These are phyloP conservation scores for Pongo abelii DNA, from an alignment of 2,113 vertebrate genomes.

Conservation along the genomic window DNA sequence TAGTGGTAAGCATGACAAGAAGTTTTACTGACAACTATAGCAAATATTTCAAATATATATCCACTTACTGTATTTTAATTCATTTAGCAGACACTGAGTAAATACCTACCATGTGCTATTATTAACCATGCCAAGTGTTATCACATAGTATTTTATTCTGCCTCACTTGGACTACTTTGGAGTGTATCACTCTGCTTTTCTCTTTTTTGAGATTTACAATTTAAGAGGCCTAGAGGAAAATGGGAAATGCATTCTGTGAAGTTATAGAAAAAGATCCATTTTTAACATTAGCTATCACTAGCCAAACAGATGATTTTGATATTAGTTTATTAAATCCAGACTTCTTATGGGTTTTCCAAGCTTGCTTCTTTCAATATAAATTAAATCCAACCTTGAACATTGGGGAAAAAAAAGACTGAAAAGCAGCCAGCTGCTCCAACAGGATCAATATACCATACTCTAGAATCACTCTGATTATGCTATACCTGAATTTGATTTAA, in stretches of 20 bases:
- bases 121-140: background rate
- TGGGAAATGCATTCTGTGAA: background rate
- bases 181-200: background rate
- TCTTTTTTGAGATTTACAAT: background rate
- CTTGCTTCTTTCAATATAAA: background rate
- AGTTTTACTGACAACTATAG: background rate
- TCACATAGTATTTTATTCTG: background rate
- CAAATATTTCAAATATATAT: background rate
- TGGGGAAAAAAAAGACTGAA: background rate
- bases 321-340: conserved; percentile 24
- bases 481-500: background rate
- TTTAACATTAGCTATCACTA: background rate
- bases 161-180: background rate
- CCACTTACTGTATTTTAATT: background rate
- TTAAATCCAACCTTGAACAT: background rate
- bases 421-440: background rate
- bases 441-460: background rate
- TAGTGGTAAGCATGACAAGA: background rate
- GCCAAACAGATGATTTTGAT: background rate
- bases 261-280: background rate
- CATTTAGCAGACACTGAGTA: background rate
- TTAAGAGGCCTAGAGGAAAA: background rate
- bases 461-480: background rate
- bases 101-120: background rate
- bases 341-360: background rate